Percentiles rank a stretch among this genome's conserved stretches.
Conservation (phyloP, 2,113 vertebrate species). For the Oxygymnocypris stewartii region DNA sequence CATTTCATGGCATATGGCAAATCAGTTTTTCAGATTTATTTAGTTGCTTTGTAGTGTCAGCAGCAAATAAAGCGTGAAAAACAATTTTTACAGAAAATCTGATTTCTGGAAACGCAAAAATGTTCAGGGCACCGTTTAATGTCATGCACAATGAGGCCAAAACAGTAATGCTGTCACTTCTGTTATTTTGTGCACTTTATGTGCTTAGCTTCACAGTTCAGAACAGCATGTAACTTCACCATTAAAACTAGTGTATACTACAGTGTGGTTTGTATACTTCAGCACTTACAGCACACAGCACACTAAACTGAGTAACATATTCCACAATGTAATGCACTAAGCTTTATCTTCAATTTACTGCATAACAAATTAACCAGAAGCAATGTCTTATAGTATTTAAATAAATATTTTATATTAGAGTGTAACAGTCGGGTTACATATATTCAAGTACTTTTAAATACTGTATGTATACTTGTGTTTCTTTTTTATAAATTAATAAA, state of each 20-base stretch:
- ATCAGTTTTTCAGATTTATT: background rate
- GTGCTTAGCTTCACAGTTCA: background rate
- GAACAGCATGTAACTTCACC: background rate
- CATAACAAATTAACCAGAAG: background rate
- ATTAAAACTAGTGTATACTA: background rate
- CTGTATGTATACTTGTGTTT: no score
- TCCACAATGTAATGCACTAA: background rate
- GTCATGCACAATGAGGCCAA: background rate
- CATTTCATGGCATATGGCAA: background rate
- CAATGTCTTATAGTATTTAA: background rate
- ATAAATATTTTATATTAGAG: background rate
- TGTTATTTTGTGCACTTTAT: background rate
- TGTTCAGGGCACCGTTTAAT: background rate
- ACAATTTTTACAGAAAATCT: background rate
- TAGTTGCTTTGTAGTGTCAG: background rate
- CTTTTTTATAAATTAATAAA: no score
- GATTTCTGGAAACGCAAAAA: background rate
- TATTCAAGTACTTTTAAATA: no score
- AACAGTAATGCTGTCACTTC: background rate
- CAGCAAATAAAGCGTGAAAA: background rate
- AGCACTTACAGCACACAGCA: background rate
- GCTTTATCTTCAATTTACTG: background rate
- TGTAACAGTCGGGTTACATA: background rate
- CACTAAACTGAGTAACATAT: background rate
- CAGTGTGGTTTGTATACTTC: background rate